Conservation (phyloP, 35 echinoderm and acorn worm species). For the Heliocidaris erythrogramma region DNA sequence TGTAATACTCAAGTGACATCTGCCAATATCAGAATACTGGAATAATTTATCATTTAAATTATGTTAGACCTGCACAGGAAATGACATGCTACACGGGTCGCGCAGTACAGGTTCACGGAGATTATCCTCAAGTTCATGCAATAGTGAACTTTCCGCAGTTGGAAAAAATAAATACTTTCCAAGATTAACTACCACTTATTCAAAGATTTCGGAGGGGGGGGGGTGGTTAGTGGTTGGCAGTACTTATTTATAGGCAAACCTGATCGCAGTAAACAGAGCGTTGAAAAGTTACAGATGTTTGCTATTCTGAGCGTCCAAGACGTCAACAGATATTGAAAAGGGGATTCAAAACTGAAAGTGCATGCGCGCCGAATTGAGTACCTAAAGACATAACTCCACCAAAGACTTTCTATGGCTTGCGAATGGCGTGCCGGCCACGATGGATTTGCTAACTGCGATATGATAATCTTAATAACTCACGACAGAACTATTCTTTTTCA, state of each 20-base stretch:
- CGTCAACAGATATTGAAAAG: constrained; percentile 4
- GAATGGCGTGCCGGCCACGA: not conserved
- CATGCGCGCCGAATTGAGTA: not conserved
- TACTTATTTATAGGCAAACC: not conserved
- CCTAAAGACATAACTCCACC: not conserved
- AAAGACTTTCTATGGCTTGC: not conserved
- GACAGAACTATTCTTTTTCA: too few species aligned
- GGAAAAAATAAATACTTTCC: too few species aligned
- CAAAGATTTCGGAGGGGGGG: not conserved
- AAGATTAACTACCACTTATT: too few species aligned
- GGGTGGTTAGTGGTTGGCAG: not conserved
- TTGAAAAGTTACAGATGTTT: constrained; percentile 32
- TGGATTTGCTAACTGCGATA: not conserved
- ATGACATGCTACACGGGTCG: too few species aligned
- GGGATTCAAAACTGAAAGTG: not conserved
- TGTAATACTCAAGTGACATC: too few species aligned
- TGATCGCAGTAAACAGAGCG: constrained; percentile 16
- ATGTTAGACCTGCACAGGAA: too few species aligned
- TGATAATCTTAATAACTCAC: not conserved
- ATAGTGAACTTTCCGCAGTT: too few species aligned
- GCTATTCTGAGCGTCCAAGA: not conserved
- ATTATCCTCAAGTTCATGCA: too few species aligned
- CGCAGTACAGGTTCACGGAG: too few species aligned
- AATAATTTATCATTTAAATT: too few species aligned
- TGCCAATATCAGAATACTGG: too few species aligned